Evolutionary conservation across 2,888 invertebrate species (phyloP).

Genomic region (Cantharis rufa): DNA sequence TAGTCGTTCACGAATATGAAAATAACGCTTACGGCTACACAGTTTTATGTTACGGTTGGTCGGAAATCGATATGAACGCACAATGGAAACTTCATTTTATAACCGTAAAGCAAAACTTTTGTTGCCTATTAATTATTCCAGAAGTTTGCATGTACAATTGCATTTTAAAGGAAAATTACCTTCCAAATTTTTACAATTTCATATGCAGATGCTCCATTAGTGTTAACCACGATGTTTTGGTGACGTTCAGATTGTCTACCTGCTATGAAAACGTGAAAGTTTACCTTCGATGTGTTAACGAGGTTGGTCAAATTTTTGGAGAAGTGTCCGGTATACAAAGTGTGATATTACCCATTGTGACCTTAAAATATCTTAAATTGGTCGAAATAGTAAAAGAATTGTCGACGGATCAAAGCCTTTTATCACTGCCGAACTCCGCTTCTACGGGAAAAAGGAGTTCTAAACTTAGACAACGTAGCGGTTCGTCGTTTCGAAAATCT

Average conservation of each 20-base stretch:
- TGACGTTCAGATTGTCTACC: slow-evolving; percentile 34
- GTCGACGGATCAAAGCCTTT: background rate
- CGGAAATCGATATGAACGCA: slow-evolving; percentile 24
- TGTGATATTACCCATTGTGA: slow-evolving; percentile 31
- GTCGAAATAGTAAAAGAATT: background rate
- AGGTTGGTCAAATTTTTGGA: slow-evolving; percentile 23
- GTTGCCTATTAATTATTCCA: slow-evolving; percentile 25
- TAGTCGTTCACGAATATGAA: slow-evolving; percentile 36
- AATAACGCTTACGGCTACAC: slow-evolving; percentile 48
- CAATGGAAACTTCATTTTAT: slow-evolving; percentile 42
- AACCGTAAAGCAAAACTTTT: slow-evolving; percentile 27
- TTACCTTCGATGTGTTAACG: slow-evolving; percentile 30
- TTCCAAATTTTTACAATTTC: slow-evolving; percentile 33
- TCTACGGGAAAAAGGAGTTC: background rate
- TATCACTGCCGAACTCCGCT: background rate
- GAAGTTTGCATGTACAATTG: slow-evolving; percentile 19
- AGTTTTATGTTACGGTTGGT: slow-evolving; percentile 48
- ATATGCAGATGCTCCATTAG: slow-evolving; percentile 35
- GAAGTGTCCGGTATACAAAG: slow-evolving; percentile 32
- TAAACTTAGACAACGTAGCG: background rate
- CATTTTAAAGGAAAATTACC: slow-evolving; percentile 30
- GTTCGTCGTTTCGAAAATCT: background rate
- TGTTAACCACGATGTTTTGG: slow-evolving; percentile 28
- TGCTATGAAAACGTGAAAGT: slow-evolving; percentile 32
- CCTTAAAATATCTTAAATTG: slow-evolving; percentile 12